Evolutionary conservation across 2,888 invertebrate species (phyloP), one percentile per base, ranked within the genome.

Genomic region (Escarpia spicata): DNA sequence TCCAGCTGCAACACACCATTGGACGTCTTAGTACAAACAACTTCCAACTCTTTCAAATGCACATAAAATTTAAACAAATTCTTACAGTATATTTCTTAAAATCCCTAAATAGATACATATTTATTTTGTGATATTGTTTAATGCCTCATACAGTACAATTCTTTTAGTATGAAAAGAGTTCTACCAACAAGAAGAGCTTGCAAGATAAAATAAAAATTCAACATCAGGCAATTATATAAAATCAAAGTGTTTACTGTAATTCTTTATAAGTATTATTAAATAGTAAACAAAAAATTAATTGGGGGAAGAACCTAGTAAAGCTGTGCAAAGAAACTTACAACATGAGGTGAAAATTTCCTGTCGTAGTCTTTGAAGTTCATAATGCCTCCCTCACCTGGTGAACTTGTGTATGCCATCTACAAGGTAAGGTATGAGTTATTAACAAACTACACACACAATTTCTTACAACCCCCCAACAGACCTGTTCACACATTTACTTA

Each of bases 321-420:
- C 2, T 52, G 52, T 52, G 52, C 26, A 75, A 75, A 4, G 75
- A 75, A 75, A 95, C 97, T 97, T 97, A 97, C 98, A 96, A 98
- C 98, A 97, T 99, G 99, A 0, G 99, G 98, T 3, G 99, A 99
- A 97, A 99, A 99, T 96, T 98, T 98, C 97, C 99, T 98, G 97
- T 99, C 98, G 96, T 98, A 99, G 96, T 99, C 99, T 95, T 97
- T 98, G 97, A 98, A 98, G 26, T 98, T 98, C 92, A 99, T 98
- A 95, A 99, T 98, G 92, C 98, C 98, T 94, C 99, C 99, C 97
- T 99, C 98, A 93, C 99, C 99, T 10, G 99, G 99, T 94, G 99
- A 98, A 95, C 99, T 99, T 95, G 97, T 97, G 93, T 97, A 97
- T 43, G 97, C 97, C 95, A 97, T 97, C 97, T 98, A 98, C 93